These are phyloP conservation scores for Ephydatia muelleri DNA, from an alignment of 37 sponge, comb jelly and placozoan genomes.

Conservation along the genomic window DNA sequence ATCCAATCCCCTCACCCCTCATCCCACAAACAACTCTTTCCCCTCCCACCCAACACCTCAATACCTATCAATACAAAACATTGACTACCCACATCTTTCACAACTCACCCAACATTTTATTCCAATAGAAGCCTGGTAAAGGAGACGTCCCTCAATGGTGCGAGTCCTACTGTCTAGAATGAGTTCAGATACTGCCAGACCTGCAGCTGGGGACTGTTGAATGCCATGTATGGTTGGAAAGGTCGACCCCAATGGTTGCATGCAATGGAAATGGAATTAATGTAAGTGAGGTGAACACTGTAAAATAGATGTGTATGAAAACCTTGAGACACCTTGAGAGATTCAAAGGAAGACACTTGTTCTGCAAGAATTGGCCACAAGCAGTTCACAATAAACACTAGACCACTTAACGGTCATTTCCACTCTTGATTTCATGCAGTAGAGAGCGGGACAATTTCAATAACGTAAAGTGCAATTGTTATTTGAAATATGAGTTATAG, in stretches of 20 bases:
- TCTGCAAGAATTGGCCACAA: conserved; percentile 85
- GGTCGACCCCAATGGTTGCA: conserved; percentile 87
- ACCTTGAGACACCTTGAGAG: conserved; percentile 55
- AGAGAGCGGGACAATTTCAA: too few species aligned
- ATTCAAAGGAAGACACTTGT: conserved; percentile 89
- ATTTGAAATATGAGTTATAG: too few species aligned
- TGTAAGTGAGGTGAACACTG: background rate
- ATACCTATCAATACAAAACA: background rate
- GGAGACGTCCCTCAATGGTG: conserved; percentile 68
- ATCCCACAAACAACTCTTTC: too few species aligned
- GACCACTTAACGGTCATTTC: conserved; percentile 70
- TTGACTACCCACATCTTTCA: background rate
- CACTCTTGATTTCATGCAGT: conserved; percentile 35
- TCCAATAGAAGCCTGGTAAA: conserved; percentile 81
- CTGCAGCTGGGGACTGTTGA: conserved; percentile 92
- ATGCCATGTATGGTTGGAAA: conserved; percentile 89
- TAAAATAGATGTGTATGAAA: background rate
- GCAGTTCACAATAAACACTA: conserved; percentile 67
- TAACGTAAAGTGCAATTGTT: too few species aligned
- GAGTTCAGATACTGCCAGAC: conserved; percentile 78
- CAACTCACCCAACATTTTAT: conserved; percentile 51
- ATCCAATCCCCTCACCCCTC: too few species aligned
- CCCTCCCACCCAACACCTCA: too few species aligned
- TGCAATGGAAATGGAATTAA: conserved; percentile 50
- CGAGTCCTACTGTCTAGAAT: too few species aligned